Conservation (phyloP, 1,140 invertebrate species). For the Lithobius niger region DNA sequence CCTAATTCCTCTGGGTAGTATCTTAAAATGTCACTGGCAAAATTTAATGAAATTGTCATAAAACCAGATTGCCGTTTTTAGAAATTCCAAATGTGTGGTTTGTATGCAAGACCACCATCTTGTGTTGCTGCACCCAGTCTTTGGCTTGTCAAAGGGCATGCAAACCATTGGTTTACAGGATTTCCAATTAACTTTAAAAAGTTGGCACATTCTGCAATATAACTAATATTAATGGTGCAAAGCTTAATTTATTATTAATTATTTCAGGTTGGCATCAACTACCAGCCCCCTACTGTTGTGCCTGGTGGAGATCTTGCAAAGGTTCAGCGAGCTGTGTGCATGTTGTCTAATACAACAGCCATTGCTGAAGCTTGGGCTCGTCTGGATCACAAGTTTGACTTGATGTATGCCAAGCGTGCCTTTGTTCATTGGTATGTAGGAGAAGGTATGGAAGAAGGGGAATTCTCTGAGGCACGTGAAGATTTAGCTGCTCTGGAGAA, state of each 20-base stretch:
- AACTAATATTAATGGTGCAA: too few species aligned
- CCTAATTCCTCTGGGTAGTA: too few species aligned
- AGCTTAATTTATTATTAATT: slow-evolving; percentile 16
- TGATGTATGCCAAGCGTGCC: slow-evolving; percentile 61
- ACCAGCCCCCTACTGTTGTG: slow-evolving; percentile 44
- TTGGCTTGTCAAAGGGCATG: too few species aligned
- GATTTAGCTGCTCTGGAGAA: slow-evolving; percentile 51
- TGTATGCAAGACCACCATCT: too few species aligned
- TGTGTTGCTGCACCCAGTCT: too few species aligned
- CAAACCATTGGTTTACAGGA: too few species aligned
- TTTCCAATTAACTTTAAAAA: too few species aligned
- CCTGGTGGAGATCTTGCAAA: slow-evolving; percentile 43
- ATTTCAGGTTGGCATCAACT: slow-evolving; percentile 33
- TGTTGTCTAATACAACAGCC: slow-evolving; percentile 67
- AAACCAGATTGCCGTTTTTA: too few species aligned
- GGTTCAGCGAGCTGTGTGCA: slow-evolving; percentile 42
- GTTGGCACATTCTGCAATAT: too few species aligned
- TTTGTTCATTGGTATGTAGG: slow-evolving; percentile 77
- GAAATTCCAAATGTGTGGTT: too few species aligned
- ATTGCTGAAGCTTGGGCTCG: slow-evolving; percentile 57
- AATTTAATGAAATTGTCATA: too few species aligned
- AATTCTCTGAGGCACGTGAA: slow-evolving; percentile 57
- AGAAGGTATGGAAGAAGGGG: slow-evolving; percentile 58
- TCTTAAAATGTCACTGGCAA: too few species aligned
- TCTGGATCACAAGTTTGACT: slow-evolving; percentile 50